Evolutionary conservation across 2,797 vertebrate species (phyloP), one percentile per base, ranked within the genome.

Genomic region (Thalassophryne amazonica): DNA sequence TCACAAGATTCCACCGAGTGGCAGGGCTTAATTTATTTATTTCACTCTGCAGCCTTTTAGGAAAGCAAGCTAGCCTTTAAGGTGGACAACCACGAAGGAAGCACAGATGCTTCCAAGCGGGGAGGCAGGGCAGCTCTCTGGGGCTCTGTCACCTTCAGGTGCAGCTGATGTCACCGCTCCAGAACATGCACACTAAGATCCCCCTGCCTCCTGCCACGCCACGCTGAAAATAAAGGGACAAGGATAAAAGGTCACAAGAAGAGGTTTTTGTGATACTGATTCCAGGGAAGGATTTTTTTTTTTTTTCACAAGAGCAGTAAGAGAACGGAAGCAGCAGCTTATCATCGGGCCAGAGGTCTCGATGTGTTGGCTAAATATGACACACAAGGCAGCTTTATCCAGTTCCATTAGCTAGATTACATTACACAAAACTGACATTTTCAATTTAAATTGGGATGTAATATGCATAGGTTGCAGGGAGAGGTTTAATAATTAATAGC

Each of bases 101-200:
- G 15, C 24, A 15, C 33, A 14, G 29, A 57, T 11, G 35, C 60
- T 41, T 61, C 20, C 1, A 3, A 38, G 49, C 10, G 0, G 25
- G 14, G 22, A 48, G 81, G 76, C 54, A 71, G 61, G 51, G 53
- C 69, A 49, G 63, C 59, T 65, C 62, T 73, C 71, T 30, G 50
- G 60, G 54, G 74, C 72, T 60, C 46, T 68, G 76, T 78, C 83
- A 84, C 83, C 83, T 83, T 76, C 71, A 80, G 78, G 84, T 81
- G 77, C 55, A 45, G 71, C 68, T 83, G 76, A 83, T 70, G 66
- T 86, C 78, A 87, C 2, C 2, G 48, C 48, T 42, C 51, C 52
- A 71, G 63, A 59, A 20, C 72, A 2, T 4, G 23, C 21, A 38
- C 21, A 21, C 66, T 47, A 61, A 70, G 69, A 27, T 40, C 55